phyloP scores from a whole-genome alignment of 1,140 invertebrate species.

The Elysia chlorotica region DNA sequence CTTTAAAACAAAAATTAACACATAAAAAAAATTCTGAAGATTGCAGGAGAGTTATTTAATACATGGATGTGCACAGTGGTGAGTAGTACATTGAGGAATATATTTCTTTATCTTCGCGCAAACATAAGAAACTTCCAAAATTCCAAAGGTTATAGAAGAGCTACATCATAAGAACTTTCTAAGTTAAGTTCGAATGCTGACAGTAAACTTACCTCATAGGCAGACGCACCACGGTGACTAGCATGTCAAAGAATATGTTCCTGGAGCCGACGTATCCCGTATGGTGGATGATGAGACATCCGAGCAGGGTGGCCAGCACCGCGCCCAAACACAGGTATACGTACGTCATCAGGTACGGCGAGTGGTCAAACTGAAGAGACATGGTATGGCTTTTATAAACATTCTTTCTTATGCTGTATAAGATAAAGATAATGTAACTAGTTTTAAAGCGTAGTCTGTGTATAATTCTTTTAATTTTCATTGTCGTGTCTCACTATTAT shows the following conservation, averaged over 20 bases:
- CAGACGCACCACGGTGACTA: slow-evolving; percentile 51
- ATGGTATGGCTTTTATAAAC: no score
- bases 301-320: slow-evolving; percentile 50
- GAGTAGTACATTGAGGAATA: neutral
- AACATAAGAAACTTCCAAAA: neutral
- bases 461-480: no score
- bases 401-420: no score
- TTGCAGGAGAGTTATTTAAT: neutral
- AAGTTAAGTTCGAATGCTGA: neutral
- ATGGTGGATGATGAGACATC: slow-evolving; percentile 54
- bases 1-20: no score
- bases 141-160: neutral
- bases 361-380: slow-evolving; percentile 41
- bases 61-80: neutral
- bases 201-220: slow-evolving; percentile 50
- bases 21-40: no score
- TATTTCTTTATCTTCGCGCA: neutral
- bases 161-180: neutral
- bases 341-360: slow-evolving; percentile 58
- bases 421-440: no score
- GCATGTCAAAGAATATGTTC: slow-evolving; percentile 51
- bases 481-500: no score
- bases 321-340: slow-evolving; percentile 46
- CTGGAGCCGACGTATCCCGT: slow-evolving; percentile 52
- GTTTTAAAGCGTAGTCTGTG: no score